Conservation (phyloP, 2,797 vertebrate genomes). For the Chelon auratus region DNA sequence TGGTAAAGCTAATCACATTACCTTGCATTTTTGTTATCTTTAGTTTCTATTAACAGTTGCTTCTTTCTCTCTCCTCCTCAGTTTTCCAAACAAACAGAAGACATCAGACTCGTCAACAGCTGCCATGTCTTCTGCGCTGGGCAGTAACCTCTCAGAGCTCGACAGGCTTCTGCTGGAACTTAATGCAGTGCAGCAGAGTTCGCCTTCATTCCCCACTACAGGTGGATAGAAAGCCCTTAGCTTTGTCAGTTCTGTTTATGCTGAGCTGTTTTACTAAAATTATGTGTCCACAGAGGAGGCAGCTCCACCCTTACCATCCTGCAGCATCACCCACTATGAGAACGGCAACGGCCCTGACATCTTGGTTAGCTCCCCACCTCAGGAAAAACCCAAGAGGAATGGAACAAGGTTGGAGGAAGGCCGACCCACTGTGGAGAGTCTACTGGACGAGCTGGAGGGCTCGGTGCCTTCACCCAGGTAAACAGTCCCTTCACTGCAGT, state of each 20-base stretch:
- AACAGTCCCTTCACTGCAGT: conserved; percentile 33
- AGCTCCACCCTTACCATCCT: conserved; percentile 82
- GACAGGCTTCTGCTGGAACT: conserved; percentile 96
- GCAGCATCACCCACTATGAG: conserved; percentile 90
- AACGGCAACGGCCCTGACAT: conserved; percentile 83
- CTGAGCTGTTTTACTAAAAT: conserved; percentile 1
- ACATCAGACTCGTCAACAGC: conserved; percentile 89
- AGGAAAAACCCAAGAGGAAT: conserved; percentile 91
- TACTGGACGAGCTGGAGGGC: conserved; percentile 94
- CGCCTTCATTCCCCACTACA: conserved; percentile 87
- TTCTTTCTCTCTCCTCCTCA: conserved; percentile 60
- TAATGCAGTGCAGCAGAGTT: conserved; percentile 94
- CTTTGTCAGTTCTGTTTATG: not conserved
- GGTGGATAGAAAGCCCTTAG: conserved; percentile 75
- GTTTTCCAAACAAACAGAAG: conserved; percentile 98
- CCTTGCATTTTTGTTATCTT: not conserved
- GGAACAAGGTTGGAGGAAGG: conserved; percentile 89
- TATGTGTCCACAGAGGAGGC: conserved; percentile 81
- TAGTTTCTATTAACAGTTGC: not conserved
- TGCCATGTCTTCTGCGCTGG: conserved; percentile 91
- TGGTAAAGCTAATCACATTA: not conserved
- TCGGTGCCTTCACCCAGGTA: conserved; percentile 93
- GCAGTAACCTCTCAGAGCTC: conserved; percentile 96
- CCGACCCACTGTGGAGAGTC: conserved; percentile 92
- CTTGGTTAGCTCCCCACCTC: conserved; percentile 81